A percentile compares a stretch with the other conserved stretches of the same genome.
Conservation (phyloP, 2,888 invertebrate species). For the Dioctria rufipes region DNA sequence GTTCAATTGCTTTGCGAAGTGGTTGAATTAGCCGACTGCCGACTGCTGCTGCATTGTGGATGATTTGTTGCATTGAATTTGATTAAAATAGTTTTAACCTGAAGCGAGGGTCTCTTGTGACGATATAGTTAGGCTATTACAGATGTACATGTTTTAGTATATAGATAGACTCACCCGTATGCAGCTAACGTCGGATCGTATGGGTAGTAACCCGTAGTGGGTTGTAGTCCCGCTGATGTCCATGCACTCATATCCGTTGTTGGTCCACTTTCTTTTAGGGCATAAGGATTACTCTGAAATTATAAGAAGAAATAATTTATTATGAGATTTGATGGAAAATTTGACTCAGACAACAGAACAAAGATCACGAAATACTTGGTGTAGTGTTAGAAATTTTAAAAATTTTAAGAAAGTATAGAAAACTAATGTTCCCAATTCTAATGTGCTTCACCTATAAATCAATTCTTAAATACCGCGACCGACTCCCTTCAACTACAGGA, state of each 20-base stretch:
- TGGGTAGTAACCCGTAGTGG: slow-evolving; percentile 92
- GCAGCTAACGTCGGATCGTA: slow-evolving; percentile 94
- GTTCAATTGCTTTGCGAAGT: slow-evolving; percentile 43
- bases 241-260: slow-evolving; percentile 92
- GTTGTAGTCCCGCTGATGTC: slow-evolving; percentile 92
- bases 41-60: slow-evolving; percentile 6
- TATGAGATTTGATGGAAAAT: no score
- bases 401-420: no score
- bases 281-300: slow-evolving; percentile 92
- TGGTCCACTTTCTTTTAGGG: slow-evolving; percentile 86
- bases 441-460: no score
- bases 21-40: slow-evolving; percentile 15
- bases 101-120: not conserved
- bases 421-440: no score
- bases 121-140: no score
- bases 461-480: no score
- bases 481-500: no score
- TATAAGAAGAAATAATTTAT: slow-evolving; percentile 53
- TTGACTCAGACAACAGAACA: no score
- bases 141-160: no score
- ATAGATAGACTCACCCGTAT: slow-evolving; percentile 84
- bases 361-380: no score
- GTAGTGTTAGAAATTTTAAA: no score
- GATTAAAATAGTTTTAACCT: slow-evolving; percentile 27
- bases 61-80: slow-evolving; percentile 42